These are phyloP conservation scores for Ondatra zibethicus DNA, from an alignment of 2,113 vertebrate genomes.

Conservation along the genomic window DNA sequence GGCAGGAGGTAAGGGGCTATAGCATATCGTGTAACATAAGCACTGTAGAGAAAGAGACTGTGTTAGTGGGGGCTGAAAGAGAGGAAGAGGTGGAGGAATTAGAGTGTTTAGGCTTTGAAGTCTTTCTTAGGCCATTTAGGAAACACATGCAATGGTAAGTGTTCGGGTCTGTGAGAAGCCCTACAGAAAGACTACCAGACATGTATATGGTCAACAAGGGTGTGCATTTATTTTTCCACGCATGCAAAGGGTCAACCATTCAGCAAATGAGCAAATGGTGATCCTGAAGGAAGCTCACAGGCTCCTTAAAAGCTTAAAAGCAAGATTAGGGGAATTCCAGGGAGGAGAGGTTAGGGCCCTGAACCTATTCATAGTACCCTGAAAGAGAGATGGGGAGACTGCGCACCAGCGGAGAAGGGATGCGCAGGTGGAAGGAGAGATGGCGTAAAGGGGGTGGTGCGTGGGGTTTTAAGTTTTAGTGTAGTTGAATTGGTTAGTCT, in stretches of 20 bases:
- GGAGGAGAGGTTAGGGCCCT: not conserved
- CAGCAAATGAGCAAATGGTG: not conserved
- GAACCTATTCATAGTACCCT: not conserved
- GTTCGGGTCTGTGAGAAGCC: too few relatives aligned
- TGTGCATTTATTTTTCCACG: too few relatives aligned
- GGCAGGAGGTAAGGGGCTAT: not conserved
- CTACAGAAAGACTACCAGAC: too few relatives aligned
- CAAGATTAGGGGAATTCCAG: too few relatives aligned
- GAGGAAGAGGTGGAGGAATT: not conserved
- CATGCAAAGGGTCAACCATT: too few relatives aligned
- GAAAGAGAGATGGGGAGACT: not conserved
- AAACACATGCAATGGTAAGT: not conserved
- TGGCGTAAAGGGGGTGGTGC: not conserved
- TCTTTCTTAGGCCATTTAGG: not conserved
- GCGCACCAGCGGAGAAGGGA: not conserved
- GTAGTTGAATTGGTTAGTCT: not conserved
- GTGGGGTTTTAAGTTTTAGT: not conserved
- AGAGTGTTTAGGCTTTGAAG: not conserved
- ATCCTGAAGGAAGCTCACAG: not conserved
- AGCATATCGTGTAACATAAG: not conserved
- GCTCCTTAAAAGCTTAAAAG: too few relatives aligned
- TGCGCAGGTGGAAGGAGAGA: not conserved
- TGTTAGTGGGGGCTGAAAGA: not conserved
- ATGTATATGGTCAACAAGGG: too few relatives aligned
- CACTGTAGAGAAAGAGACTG: too few relatives aligned